phyloP scores from a whole-genome alignment of 2,797 vertebrate species.

The Lateolabrax maculatus region DNA sequence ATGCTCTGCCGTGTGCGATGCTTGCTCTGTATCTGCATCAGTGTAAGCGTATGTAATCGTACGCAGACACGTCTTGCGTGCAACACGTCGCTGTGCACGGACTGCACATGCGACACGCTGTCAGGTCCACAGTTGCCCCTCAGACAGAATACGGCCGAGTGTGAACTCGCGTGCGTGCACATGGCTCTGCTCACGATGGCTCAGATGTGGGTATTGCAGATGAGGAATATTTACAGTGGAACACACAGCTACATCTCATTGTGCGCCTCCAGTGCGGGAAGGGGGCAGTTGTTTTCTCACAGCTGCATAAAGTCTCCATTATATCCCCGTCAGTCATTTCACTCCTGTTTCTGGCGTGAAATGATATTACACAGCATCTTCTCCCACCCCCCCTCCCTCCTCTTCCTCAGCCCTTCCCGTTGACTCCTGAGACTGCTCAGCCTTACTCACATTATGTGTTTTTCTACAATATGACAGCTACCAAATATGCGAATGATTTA shows the following conservation, averaged over 20 bases:
- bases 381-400: background rate
- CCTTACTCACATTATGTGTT: slow-evolving; percentile 22
- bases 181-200: slow-evolving; percentile 30
- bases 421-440: slow-evolving; percentile 37
- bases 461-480: slow-evolving; percentile 38
- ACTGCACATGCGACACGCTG: slow-evolving; percentile 29
- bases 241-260: slow-evolving; percentile 25
- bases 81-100: slow-evolving; percentile 8
- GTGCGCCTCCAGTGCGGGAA: background rate
- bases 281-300: slow-evolving; percentile 37
- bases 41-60: background rate
- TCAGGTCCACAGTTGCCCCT: slow-evolving; percentile 27
- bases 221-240: slow-evolving; percentile 53
- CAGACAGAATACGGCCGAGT: slow-evolving; percentile 36
- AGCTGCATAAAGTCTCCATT: slow-evolving; percentile 61
- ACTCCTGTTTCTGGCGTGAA: slow-evolving; percentile 50
- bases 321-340: slow-evolving; percentile 56
- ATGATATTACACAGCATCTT: slow-evolving; percentile 31
- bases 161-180: slow-evolving; percentile 44
- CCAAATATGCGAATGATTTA: slow-evolving; percentile 55
- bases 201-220: slow-evolving; percentile 18
- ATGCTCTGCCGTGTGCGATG: background rate
- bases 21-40: background rate
- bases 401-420: slow-evolving; percentile 11
- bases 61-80: slow-evolving; percentile 22